Conservation (phyloP, 2,113 vertebrate species). For the Erythrocercus mccallii region DNA sequence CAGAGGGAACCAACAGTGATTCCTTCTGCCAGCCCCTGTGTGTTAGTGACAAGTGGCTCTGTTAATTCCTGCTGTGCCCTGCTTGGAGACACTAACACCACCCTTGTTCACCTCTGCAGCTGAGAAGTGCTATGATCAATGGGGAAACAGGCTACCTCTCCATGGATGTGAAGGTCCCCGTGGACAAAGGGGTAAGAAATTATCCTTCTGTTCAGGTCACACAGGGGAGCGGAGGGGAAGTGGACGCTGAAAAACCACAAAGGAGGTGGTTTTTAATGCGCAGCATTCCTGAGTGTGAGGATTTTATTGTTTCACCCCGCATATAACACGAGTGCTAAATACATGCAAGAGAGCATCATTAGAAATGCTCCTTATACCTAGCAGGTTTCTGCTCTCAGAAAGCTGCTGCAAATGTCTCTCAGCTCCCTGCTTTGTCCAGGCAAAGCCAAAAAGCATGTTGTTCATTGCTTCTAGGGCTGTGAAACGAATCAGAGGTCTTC, state of each 20-base stretch:
- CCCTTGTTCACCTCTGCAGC: constrained; percentile 69
- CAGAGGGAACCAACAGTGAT: not conserved
- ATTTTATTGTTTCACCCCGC: not conserved
- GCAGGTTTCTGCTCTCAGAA: not conserved
- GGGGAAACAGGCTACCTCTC: constrained; percentile 86
- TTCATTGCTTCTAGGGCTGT: not conserved
- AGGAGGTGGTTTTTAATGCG: not conserved
- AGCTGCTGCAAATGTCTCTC: not conserved
- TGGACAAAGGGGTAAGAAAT: constrained; percentile 92
- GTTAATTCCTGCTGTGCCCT: not conserved
- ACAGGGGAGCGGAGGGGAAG: not conserved
- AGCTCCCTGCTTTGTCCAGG: not conserved
- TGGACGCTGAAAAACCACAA: not conserved
- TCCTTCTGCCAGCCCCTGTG: not conserved
- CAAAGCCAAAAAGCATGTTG: not conserved
- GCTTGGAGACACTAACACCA: not conserved
- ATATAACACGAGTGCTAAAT: not conserved
- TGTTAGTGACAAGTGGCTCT: not conserved
- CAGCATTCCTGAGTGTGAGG: not conserved
- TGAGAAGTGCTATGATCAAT: constrained; percentile 94
- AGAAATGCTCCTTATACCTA: not conserved
- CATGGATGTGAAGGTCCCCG: constrained; percentile 86
- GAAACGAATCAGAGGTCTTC: not conserved
- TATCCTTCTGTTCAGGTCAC: not conserved
- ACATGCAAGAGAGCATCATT: not conserved